Conservation (phyloP, 2,888 invertebrate genomes). For the Bugulina stolonifera region DNA sequence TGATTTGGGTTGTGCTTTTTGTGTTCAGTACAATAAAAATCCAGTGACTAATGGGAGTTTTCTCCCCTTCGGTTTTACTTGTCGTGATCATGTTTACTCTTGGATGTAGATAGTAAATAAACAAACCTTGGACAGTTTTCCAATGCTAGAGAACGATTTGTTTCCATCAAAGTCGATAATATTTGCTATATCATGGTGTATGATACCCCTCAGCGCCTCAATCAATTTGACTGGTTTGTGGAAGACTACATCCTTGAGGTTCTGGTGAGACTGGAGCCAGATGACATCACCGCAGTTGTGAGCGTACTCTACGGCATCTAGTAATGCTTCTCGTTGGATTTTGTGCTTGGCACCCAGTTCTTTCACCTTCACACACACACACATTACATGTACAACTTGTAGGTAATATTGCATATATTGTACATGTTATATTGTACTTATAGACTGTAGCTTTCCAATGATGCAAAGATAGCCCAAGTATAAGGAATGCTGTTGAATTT, state of each 20-base stretch:
- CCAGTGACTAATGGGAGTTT: too few species aligned
- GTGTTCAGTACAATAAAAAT: too few species aligned
- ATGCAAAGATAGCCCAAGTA: too few species aligned
- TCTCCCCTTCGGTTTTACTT: too few species aligned
- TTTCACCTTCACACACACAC: conserved; percentile 35
- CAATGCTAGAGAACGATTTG: conserved; percentile 43
- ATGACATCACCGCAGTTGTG: conserved; percentile 45
- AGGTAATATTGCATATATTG: too few species aligned
- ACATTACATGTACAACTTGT: conserved; percentile 37
- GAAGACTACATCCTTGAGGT: conserved; percentile 40
- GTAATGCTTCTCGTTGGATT: conserved; percentile 36
- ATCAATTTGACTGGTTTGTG: conserved; percentile 42
- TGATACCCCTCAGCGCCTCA: conserved; percentile 40
- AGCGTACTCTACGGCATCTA: conserved; percentile 41
- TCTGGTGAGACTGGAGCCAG: conserved; percentile 40
- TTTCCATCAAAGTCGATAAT: conserved; percentile 42
- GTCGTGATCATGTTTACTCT: too few species aligned
- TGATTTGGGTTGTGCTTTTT: too few species aligned
- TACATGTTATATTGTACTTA: too few species aligned
- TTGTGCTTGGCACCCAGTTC: conserved; percentile 34
- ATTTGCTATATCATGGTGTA: conserved; percentile 39
- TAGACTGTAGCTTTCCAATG: too few species aligned
- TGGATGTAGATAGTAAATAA: too few species aligned
- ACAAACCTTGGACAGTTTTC: conserved; percentile 35
- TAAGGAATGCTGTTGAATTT: too few species aligned